Percentiles rank a stretch among this genome's conserved stretches.
These are phyloP conservation scores for Nicator chloris DNA, from an alignment of 2,113 vertebrate genomes.

Conservation along the genomic window DNA sequence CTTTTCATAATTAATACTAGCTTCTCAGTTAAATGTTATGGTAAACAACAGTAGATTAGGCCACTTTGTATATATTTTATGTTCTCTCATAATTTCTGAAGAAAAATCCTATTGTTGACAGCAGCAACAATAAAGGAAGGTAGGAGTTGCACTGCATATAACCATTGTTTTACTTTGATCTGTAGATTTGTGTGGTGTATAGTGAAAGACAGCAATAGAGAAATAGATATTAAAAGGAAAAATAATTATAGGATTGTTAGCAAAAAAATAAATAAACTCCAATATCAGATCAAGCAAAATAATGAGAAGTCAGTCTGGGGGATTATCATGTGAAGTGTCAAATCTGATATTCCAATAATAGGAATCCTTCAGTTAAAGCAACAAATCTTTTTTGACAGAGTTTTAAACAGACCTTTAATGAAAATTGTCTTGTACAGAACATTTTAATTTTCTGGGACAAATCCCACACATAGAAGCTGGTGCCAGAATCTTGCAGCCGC, in stretches of 20 bases:
- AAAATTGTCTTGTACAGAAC: not conserved
- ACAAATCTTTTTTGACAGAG: not conserved
- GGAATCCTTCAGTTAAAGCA: not conserved
- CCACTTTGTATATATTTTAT: not conserved
- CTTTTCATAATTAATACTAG: not conserved
- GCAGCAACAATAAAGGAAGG: not conserved
- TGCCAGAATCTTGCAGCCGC: not conserved
- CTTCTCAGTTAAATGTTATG: not conserved
- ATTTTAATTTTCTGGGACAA: not conserved
- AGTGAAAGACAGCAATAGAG: not conserved
- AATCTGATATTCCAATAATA: not conserved
- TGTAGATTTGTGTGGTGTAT: not conserved
- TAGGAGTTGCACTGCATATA: not conserved
- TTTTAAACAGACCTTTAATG: not conserved
- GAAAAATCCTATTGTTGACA: not conserved
- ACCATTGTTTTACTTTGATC: not conserved
- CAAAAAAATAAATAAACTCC: not conserved
- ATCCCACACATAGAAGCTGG: not conserved
- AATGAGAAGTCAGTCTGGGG: not conserved
- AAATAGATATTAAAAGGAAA: not conserved
- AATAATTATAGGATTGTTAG: not conserved
- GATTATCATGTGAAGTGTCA: not conserved
- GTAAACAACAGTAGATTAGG: not conserved
- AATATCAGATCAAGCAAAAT: not conserved
- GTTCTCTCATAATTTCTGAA: not conserved